Base-by-base conservation (phyloP, 2,113 vertebrate genomes). In the Lagopus leucura region DNA sequence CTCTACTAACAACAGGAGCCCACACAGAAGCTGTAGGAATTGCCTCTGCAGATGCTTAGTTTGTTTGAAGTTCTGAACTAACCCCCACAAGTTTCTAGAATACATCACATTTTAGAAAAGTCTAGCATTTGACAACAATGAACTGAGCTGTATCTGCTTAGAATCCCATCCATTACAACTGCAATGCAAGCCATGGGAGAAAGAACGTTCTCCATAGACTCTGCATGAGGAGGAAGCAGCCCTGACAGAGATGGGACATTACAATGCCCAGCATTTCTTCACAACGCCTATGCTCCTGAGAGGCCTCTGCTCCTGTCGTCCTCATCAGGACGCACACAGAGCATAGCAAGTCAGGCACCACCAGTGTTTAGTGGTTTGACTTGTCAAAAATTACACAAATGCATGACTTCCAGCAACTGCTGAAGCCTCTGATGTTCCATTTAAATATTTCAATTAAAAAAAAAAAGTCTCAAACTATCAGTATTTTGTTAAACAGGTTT, bases 281-380 rank as follows among this genome's bases (percentile, higher is more conserved):
- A 19, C 0, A 0, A 3, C 11, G 36, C 12, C 55, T 1, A 0
- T 19, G 36, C 40, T 74, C 43, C 60, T 15, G 36, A 50, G 64
- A 28, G 40, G 57, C 8, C 20, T 20, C 75, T 8, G 1, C 34
- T 45, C 43, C 71, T 43, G 28, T 2, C 21, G 72, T 42, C 34
- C 21, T 34, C 86, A 42, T 24, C n/a, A 54, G 38, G 5, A 25
- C 55, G 27, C 40, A 0, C 0, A 5, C 20, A 2, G 30, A 4
- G 14, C 32, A 15, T 22, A 36, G 19, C 32, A n/a, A 50, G 18
- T 20, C 13, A 8, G 43, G 54, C 16, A 66, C 30, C 24, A 57
- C 32, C 47, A 11, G 0, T 1, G 16, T n/a, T 54, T 63, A 71
- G 52, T n/a, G 6, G 1, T 20, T 61, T 52, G 40, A 38, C 24